Percentiles rank a stretch among this genome's conserved stretches.
These are phyloP conservation scores for Mystacides longicornis DNA, from an alignment of 2,888 invertebrate genomes.

Conservation along the genomic window DNA sequence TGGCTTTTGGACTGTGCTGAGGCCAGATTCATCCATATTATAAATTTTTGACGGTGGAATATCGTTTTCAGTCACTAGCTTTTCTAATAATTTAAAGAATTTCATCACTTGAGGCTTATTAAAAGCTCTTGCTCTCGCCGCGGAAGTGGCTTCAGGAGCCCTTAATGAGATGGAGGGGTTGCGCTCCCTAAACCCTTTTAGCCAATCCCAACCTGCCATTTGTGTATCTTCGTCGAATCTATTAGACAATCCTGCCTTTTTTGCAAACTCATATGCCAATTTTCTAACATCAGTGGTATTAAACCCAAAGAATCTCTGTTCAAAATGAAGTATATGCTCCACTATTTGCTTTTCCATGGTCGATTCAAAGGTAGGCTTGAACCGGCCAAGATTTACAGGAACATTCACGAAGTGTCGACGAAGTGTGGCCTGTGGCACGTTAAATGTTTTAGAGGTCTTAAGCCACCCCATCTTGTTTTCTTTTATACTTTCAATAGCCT, in stretches of 20 bases:
- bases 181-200: slow-evolving; percentile 16
- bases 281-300: no score
- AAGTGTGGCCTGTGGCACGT: no score
- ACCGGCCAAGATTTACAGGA: no score
- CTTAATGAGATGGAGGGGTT: slow-evolving; percentile 22
- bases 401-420: no score
- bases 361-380: no score
- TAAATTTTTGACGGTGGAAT: slow-evolving; percentile 11
- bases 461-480: slow-evolving; percentile 5
- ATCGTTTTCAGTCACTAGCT: slow-evolving; percentile 13
- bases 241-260: slow-evolving; percentile 3
- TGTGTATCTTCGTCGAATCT: slow-evolving; percentile 6
- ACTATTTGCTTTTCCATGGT: no score
- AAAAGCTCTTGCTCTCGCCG: slow-evolving; percentile 13
- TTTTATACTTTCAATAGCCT: background rate
- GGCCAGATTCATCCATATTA: slow-evolving; percentile 11
- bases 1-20: background rate
- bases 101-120: slow-evolving; percentile 22
- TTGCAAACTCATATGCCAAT: no score
- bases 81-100: slow-evolving; percentile 17
- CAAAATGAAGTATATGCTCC: no score
- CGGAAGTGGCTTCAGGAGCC: slow-evolving; percentile 20
- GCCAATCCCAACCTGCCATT: slow-evolving; percentile 11
- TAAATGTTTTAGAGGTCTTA: slow-evolving; percentile 1
- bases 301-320: no score